Evolutionary conservation across 2,888 invertebrate species (phyloP).

Genomic region (Lasioglossum villosulum): DNA sequence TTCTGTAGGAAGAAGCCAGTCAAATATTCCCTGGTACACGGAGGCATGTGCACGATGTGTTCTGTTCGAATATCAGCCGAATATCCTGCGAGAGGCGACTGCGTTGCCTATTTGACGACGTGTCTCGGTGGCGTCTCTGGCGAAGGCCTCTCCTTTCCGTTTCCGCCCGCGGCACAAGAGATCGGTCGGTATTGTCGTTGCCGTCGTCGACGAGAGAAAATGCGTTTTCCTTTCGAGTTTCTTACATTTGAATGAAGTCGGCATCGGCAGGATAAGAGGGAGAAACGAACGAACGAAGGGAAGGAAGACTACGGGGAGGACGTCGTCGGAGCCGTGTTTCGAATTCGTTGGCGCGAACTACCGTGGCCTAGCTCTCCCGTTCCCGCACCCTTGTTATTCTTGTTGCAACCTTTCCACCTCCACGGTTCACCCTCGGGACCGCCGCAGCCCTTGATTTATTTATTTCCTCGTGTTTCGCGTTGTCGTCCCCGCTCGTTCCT

Average conservation of each 20-base stretch:
- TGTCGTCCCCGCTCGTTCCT: slow-evolving; percentile 48
- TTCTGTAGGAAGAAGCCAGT: slow-evolving; percentile 15
- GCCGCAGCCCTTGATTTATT: slow-evolving; percentile 64
- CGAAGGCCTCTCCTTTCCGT: slow-evolving; percentile 48
- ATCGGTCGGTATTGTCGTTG: slow-evolving; percentile 48
- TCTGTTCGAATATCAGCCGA: slow-evolving; percentile 40
- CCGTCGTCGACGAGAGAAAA: slow-evolving; percentile 51
- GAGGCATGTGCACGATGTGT: not conserved
- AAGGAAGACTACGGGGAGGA: slow-evolving; percentile 16
- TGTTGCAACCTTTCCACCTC: slow-evolving; percentile 4
- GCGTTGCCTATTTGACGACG: slow-evolving; percentile 28
- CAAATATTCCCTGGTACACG: slow-evolving; percentile 23
- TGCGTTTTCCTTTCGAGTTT: slow-evolving; percentile 67
- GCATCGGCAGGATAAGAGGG: slow-evolving; percentile 47
- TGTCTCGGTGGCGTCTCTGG: slow-evolving; percentile 35
- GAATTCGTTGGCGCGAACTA: slow-evolving; percentile 63
- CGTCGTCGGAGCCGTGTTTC: slow-evolving; percentile 30
- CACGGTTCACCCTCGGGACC: slow-evolving; percentile 46
- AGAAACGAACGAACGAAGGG: slow-evolving; percentile 19
- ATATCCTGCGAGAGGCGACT: slow-evolving; percentile 29
- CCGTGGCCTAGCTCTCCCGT: slow-evolving; percentile 24
- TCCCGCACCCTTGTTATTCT: slow-evolving; percentile 40
- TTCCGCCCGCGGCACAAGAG: slow-evolving; percentile 49
- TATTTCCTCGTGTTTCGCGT: slow-evolving; percentile 69
- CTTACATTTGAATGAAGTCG: slow-evolving; percentile 68